Conservation (phyloP, 2,888 invertebrate species). For the Eristalis intricaria region DNA sequence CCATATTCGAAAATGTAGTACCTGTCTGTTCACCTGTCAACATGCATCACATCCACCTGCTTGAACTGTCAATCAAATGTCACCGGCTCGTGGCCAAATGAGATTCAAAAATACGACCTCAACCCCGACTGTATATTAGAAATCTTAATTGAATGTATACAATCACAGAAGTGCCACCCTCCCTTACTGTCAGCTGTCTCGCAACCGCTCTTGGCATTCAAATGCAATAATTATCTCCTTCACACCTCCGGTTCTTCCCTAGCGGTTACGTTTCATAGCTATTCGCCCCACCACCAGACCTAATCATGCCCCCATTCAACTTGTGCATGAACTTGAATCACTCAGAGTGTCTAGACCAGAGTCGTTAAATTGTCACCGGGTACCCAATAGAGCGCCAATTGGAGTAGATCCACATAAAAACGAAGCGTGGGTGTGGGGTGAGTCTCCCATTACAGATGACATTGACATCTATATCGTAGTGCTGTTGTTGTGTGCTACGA, state of each 20-base stretch:
- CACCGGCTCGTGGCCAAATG: background rate
- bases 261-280: background rate
- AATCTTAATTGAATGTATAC: background rate
- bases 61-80: background rate
- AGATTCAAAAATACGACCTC: background rate
- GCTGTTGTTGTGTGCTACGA: background rate
- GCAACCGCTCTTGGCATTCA: background rate
- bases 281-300: background rate
- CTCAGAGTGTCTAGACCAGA: constrained; percentile 5
- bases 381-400: background rate
- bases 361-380: constrained; percentile 1
- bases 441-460: background rate
- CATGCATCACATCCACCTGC: background rate
- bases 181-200: background rate
- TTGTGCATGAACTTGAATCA: background rate
- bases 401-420: background rate
- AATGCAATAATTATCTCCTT: background rate
- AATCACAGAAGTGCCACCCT: background rate
- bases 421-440: background rate
- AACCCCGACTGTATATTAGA: background rate
- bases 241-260: background rate
- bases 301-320: background rate
- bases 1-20: background rate
- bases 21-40: background rate
- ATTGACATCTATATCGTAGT: background rate